These are phyloP conservation scores for Neosilurus hyrtlii DNA, from an alignment of 2,797 vertebrate genomes.

Conservation along the genomic window DNA sequence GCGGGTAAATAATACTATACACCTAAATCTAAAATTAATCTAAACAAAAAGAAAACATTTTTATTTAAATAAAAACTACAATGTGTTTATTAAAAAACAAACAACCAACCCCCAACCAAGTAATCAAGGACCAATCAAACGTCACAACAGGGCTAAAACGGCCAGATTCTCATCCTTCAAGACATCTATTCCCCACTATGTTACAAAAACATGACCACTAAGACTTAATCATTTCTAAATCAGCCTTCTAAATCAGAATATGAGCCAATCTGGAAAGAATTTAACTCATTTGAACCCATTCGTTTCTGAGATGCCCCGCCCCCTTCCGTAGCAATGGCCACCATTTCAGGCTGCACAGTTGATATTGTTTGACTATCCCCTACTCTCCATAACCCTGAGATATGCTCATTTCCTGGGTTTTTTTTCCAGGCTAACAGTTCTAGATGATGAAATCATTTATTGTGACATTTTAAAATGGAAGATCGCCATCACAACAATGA, in stretches of 20 bases:
- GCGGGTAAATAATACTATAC: not conserved
- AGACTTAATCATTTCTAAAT: too few species aligned
- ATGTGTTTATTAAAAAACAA: too few species aligned
- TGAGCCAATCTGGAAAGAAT: not conserved
- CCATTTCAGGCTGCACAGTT: not conserved
- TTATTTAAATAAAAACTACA: not conserved
- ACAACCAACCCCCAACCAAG: too few species aligned
- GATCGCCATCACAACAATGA: not conserved
- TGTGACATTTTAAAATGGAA: not conserved
- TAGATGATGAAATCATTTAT: not conserved
- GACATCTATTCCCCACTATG: not conserved
- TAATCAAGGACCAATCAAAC: not conserved
- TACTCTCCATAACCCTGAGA: not conserved
- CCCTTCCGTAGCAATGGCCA: not conserved
- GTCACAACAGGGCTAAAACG: not conserved
- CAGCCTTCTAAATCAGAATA: not conserved
- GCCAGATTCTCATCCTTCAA: too few species aligned
- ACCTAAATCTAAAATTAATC: not conserved
- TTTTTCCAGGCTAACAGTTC: not conserved
- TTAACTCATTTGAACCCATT: not conserved
- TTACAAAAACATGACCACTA: not conserved
- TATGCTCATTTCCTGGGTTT: not conserved
- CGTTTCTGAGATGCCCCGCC: not conserved
- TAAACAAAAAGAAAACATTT: not conserved
- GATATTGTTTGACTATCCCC: not conserved